Percentiles rank a stretch among this genome's conserved stretches.
Evolutionary conservation across 2,797 vertebrate species (phyloP).

Genomic region (Acomys russatus): DNA sequence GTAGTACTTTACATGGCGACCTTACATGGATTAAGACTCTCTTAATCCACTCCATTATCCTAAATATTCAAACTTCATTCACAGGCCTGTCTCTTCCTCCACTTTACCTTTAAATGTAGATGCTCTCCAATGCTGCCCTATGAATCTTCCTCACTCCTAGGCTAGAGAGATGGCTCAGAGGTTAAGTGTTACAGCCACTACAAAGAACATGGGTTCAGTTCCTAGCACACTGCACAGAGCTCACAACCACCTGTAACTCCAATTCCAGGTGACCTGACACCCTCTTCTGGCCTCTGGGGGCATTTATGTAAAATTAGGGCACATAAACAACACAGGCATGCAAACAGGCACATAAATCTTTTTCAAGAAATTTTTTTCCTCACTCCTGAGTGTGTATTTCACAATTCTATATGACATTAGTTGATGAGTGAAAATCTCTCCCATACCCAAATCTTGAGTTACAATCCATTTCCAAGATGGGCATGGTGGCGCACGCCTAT

Average conservation of each 20-base stretch:
- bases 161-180: too few species aligned
- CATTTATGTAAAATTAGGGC: not conserved
- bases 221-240: too few species aligned
- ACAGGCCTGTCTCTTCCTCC: constrained; percentile 22
- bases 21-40: not conserved
- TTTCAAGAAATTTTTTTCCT: not conserved
- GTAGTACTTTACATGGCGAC: not conserved
- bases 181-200: too few species aligned
- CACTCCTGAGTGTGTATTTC: constrained; percentile 1
- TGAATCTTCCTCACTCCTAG: not conserved
- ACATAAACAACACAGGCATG: not conserved
- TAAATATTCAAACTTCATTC: not conserved
- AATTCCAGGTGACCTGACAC: too few species aligned
- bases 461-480: not conserved
- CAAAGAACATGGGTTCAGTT: too few species aligned
- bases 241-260: too few species aligned
- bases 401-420: not conserved
- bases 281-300: not conserved
- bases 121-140: not conserved
- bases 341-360: not conserved
- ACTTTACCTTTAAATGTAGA: constrained; percentile 9
- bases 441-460: not conserved
- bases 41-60: not conserved
- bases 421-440: constrained; percentile 47
- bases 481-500: too few species aligned